Evolutionary conservation across 2,797 vertebrate genomes (phyloP).

Genomic region (Macroramphosus scolopax): DNA sequence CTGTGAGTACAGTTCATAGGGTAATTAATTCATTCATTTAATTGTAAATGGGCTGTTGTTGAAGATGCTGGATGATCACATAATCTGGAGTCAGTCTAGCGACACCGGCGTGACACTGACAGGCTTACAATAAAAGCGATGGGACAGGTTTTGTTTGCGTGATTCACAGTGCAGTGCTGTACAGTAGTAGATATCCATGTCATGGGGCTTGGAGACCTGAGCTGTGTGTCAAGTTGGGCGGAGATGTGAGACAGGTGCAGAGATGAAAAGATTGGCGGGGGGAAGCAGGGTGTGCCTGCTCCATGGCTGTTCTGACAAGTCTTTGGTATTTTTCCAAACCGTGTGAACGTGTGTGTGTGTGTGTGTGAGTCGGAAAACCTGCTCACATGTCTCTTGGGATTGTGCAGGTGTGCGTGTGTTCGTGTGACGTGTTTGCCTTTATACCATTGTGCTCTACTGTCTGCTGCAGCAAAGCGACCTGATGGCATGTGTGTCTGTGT

Average conservation of each 20-base stretch:
- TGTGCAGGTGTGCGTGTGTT: conserved; percentile 35
- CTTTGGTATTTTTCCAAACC: conserved; percentile 68
- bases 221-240: conserved; percentile 57
- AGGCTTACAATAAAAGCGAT: conserved; percentile 21
- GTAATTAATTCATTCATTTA: too few species aligned
- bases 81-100: conserved; percentile 4
- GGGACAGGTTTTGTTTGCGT: conserved; percentile 28
- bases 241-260: conserved; percentile 67
- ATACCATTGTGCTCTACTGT: conserved; percentile 10
- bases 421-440: conserved; percentile 29
- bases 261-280: conserved; percentile 64
- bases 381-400: conserved; percentile 46
- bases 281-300: conserved; percentile 54
- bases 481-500: conserved; percentile 8
- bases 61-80: conserved; percentile 6
- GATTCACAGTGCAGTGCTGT: neutral
- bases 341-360: conserved; percentile 17
- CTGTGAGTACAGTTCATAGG: too few species aligned
- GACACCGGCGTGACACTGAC: conserved; percentile 22
- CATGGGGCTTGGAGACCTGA: conserved; percentile 36
- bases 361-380: conserved; percentile 31
- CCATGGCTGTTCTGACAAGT: conserved; percentile 70
- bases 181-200: too few species aligned
- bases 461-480: conserved; percentile 8
- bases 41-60: too few species aligned